Evolutionary conservation across 2,797 vertebrate species (phyloP), one percentile per base, ranked within the genome.

Genomic region (Cyclura pinguis): DNA sequence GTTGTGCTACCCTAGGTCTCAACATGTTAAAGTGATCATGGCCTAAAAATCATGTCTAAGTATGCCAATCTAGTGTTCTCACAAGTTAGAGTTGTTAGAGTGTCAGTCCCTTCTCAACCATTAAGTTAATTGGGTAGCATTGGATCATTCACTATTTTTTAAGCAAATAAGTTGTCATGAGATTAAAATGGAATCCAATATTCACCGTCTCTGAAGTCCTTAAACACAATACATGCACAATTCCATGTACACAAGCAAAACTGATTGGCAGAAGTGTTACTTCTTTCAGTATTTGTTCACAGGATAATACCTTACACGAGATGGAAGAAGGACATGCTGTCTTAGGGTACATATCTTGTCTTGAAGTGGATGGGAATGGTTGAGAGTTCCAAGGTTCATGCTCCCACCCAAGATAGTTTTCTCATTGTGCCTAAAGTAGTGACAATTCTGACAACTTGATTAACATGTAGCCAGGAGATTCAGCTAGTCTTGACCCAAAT

Each of bases 41-140:
- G 52, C 86, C n/a, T 84, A 92, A 88, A 72, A 27, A 6, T 87
- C 50, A 32, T 94, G 91, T 88, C 7, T 88, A 5, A 87, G 20
- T 32, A 1, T 52, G 38, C 29, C 0, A 7, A 77, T 69, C 14
- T 80, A 42, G 35, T 64, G 16, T 81, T 88, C 84, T 38, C 10
- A 12, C 22, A n/a, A 9, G n/a, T n/a, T n/a, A n/a, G n/a, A n/a
- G n/a, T n/a, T n/a, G 10, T 76, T 18, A 86, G 52, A 27, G n/a
- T 59, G 59, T 59, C 55, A 55, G 12, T 7, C n/a, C 27, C 32
- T 87, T 18, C 10, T 86, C 18, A 78, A 38, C 32, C 18, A 50
- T 64, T 42, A 47, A 85, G 52, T 42, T 32, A 55, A 16, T 86
- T 59, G 72, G n/a, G 52, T 76, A 55, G 22, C 13, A 35, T 67